Evolutionary conservation across 1,140 invertebrate species (phyloP), one percentile per base, ranked within the genome.

Genomic region (Caenorhabditis brenneri): DNA sequence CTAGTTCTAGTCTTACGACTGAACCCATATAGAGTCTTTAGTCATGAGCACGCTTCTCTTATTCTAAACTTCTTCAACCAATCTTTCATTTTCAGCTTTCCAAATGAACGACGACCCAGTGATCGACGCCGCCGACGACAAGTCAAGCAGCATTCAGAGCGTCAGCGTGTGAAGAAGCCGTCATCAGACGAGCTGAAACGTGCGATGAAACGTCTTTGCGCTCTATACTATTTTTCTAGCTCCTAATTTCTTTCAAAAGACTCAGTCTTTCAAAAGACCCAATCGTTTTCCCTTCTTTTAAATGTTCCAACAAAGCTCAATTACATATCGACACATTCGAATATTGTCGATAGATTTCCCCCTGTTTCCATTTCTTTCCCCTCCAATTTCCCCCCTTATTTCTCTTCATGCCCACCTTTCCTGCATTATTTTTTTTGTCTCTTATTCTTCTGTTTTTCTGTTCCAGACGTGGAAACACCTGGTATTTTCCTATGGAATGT

Each of bases 51-150:
- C 22, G 10, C 22, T 24, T 7, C 24, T 22, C 0, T 6, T 27
- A 55, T 12, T 22, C 24, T 22, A 7, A 10, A 27, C 22, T 6
- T 55, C 53, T 24, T 19, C n/a, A 51, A 19, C 49, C n/a, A n/a
- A 51, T 58, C 27, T 29, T 58, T 29, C 2, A 55, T 22, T 74
- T 74, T 74, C 36, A 74, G 65, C 65, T 74, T 74, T 74, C 65
- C 65, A 74, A 74, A 74, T 74, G 65, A 74, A 74, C 65, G 65
- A 74, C 65, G 65, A 74, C 65, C 65, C 65, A 74, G 65, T 74
- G 65, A 74, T 74, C 65, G 65, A 74, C 65, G 65, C 65, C 65
- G 16, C 65, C 65, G 36, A 74, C 65, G 65, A 74, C 65, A 74
- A 74, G 65, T 74, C 65, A 42, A 65, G n/a, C 58, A 74, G 65